phyloP scores from a whole-genome alignment of 2,113 vertebrate species.

The Solea senegalensis region DNA sequence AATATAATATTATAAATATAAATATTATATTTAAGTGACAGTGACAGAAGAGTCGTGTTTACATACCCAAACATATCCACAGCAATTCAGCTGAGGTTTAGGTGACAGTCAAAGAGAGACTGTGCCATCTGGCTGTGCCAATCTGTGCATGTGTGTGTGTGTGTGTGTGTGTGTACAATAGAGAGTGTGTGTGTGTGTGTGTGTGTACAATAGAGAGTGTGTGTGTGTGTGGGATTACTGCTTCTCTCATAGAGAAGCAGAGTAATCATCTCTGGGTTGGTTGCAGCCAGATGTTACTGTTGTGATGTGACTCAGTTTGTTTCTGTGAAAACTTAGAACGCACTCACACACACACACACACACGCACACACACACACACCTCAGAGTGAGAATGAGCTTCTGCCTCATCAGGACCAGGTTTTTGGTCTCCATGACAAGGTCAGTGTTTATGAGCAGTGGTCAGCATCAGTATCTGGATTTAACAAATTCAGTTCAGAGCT shows the following conservation, averaged over 20 bases:
- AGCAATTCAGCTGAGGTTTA: conserved; percentile 53
- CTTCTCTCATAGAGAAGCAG: conserved; percentile 56
- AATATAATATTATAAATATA: no score
- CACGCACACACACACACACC: background rate
- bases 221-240: conserved; percentile 19
- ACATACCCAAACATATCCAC: conserved; percentile 50
- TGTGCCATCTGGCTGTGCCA: conserved; percentile 70
- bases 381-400: no score
- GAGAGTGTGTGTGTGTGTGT: conserved; percentile 15
- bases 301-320: conserved; percentile 70
- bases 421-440: no score
- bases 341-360: conserved; percentile 11
- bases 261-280: conserved; percentile 75
- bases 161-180: conserved; percentile 1
- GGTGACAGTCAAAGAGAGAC: conserved; percentile 63
- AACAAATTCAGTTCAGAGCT: no score
- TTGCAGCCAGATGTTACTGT: conserved; percentile 76
- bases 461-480: no score
- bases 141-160: conserved; percentile 55
- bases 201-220: background rate
- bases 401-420: no score
- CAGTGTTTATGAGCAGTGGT: no score
- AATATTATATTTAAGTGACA: background rate
- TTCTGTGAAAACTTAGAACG: conserved; percentile 52
- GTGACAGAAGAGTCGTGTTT: conserved; percentile 29